Evolutionary conservation across 1,140 invertebrate species (phyloP).

Genomic region (Cheumatopsyche charites): DNA sequence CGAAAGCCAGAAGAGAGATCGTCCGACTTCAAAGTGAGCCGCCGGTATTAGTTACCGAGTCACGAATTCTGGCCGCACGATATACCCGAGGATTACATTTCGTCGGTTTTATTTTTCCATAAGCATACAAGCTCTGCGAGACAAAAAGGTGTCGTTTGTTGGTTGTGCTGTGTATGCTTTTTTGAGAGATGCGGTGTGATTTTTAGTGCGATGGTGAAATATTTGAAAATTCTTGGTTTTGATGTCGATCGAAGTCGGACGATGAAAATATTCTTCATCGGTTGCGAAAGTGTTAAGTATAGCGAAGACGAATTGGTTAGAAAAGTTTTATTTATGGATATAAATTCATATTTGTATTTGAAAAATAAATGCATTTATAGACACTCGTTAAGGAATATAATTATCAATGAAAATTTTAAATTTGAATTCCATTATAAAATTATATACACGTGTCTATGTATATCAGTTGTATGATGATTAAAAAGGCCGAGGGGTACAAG

Average conservation of each 20-base stretch:
- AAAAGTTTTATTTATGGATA: too few relatives aligned
- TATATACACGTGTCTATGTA: background rate
- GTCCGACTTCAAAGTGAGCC: conserved; percentile 37
- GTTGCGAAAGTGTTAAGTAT: too few relatives aligned
- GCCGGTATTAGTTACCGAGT: conserved; percentile 36
- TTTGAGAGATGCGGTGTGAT: too few relatives aligned
- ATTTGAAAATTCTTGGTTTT: too few relatives aligned
- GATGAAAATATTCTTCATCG: too few relatives aligned
- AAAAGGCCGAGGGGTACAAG: background rate
- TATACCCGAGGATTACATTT: conserved; percentile 30
- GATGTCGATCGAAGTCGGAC: too few relatives aligned
- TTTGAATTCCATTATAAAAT: background rate
- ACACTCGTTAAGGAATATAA: background rate
- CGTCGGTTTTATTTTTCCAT: conserved; percentile 27
- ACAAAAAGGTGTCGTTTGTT: background rate
- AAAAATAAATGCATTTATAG: too few relatives aligned
- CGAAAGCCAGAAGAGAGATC: conserved; percentile 5
- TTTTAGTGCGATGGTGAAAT: too few relatives aligned
- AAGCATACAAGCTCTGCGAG: background rate
- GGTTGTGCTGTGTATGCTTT: too few relatives aligned
- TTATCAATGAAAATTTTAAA: background rate
- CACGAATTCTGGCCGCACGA: conserved; percentile 31
- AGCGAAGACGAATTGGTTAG: too few relatives aligned
- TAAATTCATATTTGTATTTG: too few relatives aligned
- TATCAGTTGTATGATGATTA: background rate